Evolutionary conservation across 1,140 invertebrate genomes (phyloP), one percentile per base, ranked within the genome.

Genomic region (Acyrthosiphon pisum): DNA sequence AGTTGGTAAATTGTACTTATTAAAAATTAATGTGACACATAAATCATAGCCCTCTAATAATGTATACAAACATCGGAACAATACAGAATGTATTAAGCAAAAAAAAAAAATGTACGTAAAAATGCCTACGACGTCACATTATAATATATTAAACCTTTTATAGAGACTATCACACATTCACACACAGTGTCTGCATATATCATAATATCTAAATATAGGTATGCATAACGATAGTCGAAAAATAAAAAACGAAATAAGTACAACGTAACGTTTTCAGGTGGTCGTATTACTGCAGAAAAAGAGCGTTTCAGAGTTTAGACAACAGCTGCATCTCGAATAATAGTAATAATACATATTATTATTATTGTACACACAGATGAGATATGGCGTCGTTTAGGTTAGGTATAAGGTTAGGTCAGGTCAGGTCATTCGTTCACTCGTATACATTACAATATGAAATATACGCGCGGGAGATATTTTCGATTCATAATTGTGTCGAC

Each of bases 21-120:
- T 76, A n/a, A 76, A 68, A n/a, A 76, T 76, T 76, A 76, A 76
- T 76, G n/a, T 18, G 30, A 76, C n/a, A 76, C n/a, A n/a, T 76
- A 76, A 76, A 76, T 76, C 60, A n/a, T 76, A n/a, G n/a, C 30
- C 20, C 48, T 14, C 14, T n/a, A n/a, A n/a, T n/a, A 9, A 68
- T 76, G 46, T 48, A 76, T 76, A 18, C 60, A n/a, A 76, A n/a
- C 60, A 6, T 76, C 60, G 60, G 60, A 20, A 76, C 30, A 76
- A 35, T n/a, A 76, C 60, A 14, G 60, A 76, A 76, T 18, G 60
- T n/a, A 76, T 76, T 68, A 68, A 41, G 4, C 41, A 3, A 68
- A 68, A n/a, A 68, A 76, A 30, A n/a, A 76, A 76, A 76, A 76
- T n/a, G 0, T 76, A 18, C n/a, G 14, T 76, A n/a, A 76, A 76